Evolutionary conservation across 2,888 invertebrate species (phyloP), one percentile per base, ranked within the genome.

Genomic region (Theretra japonica): DNA sequence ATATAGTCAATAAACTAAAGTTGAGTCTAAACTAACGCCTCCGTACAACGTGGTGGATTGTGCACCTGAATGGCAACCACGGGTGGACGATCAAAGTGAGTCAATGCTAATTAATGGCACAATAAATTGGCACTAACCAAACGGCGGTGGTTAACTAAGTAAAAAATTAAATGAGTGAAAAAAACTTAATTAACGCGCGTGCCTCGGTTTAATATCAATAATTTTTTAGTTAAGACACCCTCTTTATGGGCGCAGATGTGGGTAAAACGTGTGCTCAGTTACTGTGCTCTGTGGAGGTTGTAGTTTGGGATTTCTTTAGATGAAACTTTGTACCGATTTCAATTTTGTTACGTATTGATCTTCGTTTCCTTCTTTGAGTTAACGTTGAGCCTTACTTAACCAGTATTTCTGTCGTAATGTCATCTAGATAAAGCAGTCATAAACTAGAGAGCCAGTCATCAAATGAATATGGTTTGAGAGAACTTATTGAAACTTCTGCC

Each of bases 201-300:
- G 80, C 85, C 86, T 78, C 83, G 84, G 86, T 89, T 90, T 87
- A 87, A 91, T 93, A 93, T 93, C 93, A 93, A 94, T 93, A 94
- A 73, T 86, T 89, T 90, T 90, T 92, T 91, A 90, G 92, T 92
- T 89, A 88, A 92, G 92, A 92, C 90, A 92, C 93, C 90, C 93
- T 88, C 85, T 86, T 83, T 85, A 74, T 71, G 62, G 60, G 71
- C 81, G 1, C 2, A 60, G 83, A 89, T 78, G 68, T 59, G 58
- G 4, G 79, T 86, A 86, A 62, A 17, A 0, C 15, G 11, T 75
- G 73, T 60, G 76, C 74, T 72, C 62, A 76, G 56, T 77, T 59
- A 41, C 23, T 77, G 25, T 62, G 73, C 71, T 21, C 41, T 69
- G 57, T 79, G 75, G 78, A 83, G 77, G 75, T 30, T 77, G 53